A percentile compares a stretch with the other conserved stretches of the same genome.
Evolutionary conservation across 2,797 vertebrate genomes (phyloP).

Genomic region (Synanceia verrucosa): DNA sequence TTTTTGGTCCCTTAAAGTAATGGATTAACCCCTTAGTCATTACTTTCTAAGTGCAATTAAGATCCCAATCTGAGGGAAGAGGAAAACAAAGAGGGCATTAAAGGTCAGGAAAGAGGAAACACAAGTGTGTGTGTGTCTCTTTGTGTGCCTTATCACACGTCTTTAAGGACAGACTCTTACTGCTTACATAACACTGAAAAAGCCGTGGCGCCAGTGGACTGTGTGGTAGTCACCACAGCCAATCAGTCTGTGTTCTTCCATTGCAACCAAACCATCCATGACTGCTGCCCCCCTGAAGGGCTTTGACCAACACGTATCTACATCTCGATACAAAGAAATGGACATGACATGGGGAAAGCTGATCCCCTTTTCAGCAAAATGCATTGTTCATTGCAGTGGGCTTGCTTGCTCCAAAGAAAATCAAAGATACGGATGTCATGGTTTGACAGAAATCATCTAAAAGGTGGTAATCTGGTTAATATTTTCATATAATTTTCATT

Average conservation of each 20-base stretch:
- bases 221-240: conserved; percentile 47
- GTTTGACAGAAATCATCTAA: conserved; percentile 1
- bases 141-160: conserved; percentile 36
- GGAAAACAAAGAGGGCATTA: conserved; percentile 59
- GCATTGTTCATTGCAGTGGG: conserved; percentile 35
- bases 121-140: conserved; percentile 23
- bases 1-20: conserved; percentile 50
- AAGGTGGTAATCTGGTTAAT: background rate
- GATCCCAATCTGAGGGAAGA: conserved; percentile 57
- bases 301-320: conserved; percentile 63
- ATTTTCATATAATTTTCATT: background rate
- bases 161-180: conserved; percentile 33
- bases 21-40: conserved; percentile 52
- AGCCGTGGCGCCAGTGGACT: conserved; percentile 52
- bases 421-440: conserved; percentile 20
- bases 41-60: conserved; percentile 61
- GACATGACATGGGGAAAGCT: conserved; percentile 59
- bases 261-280: conserved; percentile 70
- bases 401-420: conserved; percentile 4
- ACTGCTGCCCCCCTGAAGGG: conserved; percentile 51
- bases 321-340: conserved; percentile 63
- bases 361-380: conserved; percentile 38
- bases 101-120: conserved; percentile 53
- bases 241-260: conserved; percentile 55
- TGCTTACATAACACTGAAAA: conserved; percentile 58